A percentile compares a stretch with the other conserved stretches of the same genome.
Conservation (phyloP, 2,888 invertebrate genomes). For the Atrina japonica region DNA sequence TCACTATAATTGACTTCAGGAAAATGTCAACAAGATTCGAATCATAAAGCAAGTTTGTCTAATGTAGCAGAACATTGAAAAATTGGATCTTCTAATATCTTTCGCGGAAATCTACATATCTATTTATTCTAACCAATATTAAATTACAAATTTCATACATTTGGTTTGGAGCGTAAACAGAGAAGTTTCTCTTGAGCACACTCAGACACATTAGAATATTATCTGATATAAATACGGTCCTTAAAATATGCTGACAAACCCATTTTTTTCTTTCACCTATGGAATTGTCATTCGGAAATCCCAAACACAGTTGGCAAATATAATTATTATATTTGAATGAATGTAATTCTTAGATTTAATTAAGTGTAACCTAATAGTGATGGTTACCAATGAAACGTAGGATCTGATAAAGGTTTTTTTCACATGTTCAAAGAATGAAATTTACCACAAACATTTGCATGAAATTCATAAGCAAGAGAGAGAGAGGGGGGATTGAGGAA, state of each 20-base stretch:
- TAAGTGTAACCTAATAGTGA: too few relatives aligned
- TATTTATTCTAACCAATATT: slow-evolving; percentile 26
- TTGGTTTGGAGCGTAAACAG: slow-evolving; percentile 20
- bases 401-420: too few relatives aligned
- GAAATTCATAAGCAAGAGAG: slow-evolving; percentile 1
- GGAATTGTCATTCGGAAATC: too few relatives aligned
- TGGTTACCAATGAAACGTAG: too few relatives aligned
- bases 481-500: too few relatives aligned
- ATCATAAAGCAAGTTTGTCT: slow-evolving; percentile 30
- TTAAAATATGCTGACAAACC: background rate
- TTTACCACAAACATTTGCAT: slow-evolving; percentile 4
- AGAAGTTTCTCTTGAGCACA: slow-evolving; percentile 3
- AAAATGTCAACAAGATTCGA: slow-evolving; percentile 21
- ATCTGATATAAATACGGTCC: slow-evolving; percentile 15
- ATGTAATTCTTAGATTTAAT: too few relatives aligned
- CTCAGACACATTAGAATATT: slow-evolving; percentile 28
- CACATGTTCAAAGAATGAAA: too few relatives aligned
- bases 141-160: slow-evolving; percentile 26
- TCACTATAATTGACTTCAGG: slow-evolving; percentile 25
- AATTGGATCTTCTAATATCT: slow-evolving; percentile 31
- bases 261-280: too few relatives aligned
- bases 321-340: too few relatives aligned
- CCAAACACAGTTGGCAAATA: too few relatives aligned
- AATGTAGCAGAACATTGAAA: slow-evolving; percentile 37
- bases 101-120: slow-evolving; percentile 22